phyloP scores from a whole-genome alignment of 2,113 vertebrate species.

The Nothobranchius furzeri region DNA sequence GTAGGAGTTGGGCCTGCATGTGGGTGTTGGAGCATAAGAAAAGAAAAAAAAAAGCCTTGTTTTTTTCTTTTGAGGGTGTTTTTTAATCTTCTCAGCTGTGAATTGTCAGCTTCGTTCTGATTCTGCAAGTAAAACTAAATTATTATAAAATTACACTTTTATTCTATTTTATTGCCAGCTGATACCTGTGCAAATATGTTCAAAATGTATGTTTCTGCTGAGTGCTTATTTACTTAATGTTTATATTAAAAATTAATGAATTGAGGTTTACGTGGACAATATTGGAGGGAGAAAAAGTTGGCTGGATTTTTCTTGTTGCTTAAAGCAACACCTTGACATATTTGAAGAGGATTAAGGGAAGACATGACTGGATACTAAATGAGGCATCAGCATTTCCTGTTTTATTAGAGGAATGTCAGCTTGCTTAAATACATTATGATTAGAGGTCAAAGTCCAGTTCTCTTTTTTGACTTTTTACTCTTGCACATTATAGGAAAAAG shows the following conservation, averaged over 20 bases:
- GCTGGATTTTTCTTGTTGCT: no score
- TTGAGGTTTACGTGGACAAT: conserved; percentile 58
- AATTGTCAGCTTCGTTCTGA: conserved; percentile 21
- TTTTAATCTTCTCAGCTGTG: neutral
- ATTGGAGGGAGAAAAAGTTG: conserved; percentile 16
- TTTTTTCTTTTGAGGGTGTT: neutral
- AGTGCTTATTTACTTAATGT: conserved; percentile 70
- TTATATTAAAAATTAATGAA: conserved; percentile 64
- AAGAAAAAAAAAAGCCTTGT: neutral
- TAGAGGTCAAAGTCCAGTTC: no score
- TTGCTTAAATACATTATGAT: no score
- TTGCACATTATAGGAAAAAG: conserved; percentile 36
- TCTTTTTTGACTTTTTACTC: no score
- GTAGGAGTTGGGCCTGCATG: conserved; percentile 61
- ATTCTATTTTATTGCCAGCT: no score
- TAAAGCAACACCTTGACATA: no score
- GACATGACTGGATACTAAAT: no score
- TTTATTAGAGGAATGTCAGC: no score
- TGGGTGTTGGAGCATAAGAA: neutral
- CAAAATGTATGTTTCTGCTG: conserved; percentile 61
- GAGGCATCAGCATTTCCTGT: no score
- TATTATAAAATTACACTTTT: no score
- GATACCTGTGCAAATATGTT: no score
- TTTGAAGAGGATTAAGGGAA: no score
- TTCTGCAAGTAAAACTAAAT: conserved; percentile 24